phyloP scores from a whole-genome alignment of 2,797 vertebrate species.

The Ctenopoma multispine region DNA sequence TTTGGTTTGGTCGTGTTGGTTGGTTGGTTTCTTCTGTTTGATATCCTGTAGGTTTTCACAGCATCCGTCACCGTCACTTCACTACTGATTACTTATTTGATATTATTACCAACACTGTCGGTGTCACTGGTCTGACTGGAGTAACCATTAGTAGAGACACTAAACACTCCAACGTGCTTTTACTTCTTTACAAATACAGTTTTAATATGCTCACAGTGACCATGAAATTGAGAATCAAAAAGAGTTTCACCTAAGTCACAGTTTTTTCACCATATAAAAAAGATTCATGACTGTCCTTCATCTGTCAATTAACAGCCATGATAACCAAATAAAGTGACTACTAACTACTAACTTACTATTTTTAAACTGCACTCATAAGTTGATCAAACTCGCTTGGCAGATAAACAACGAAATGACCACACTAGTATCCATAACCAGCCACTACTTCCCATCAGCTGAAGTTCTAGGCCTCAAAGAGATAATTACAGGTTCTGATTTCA shows the following conservation, averaged over 20 bases:
- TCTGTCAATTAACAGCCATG: not conserved
- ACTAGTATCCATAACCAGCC: constrained; percentile 46
- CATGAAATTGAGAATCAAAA: not conserved
- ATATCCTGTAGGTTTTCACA: no score
- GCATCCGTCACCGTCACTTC: no score
- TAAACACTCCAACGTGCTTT: no score
- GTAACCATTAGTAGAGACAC: no score
- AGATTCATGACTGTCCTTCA: not conserved
- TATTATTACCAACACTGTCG: no score
- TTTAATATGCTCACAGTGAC: not conserved
- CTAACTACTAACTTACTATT: constrained; percentile 53
- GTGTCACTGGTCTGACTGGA: no score
- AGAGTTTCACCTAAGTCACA: not conserved
- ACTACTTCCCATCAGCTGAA: constrained; percentile 68
- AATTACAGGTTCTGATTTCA: constrained; percentile 67
- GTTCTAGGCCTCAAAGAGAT: constrained; percentile 57
- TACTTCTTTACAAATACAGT: not conserved
- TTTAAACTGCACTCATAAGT: constrained; percentile 51
- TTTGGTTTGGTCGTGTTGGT: no score
- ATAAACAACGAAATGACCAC: constrained; percentile 62
- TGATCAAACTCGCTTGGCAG: constrained; percentile 51
- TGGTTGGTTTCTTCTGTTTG: no score
- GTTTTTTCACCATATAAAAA: not conserved
- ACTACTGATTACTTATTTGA: no score
- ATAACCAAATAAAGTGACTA: constrained; percentile 13